Conservation (phyloP, 2,113 vertebrate genomes). For the Callorhinus ursinus region DNA sequence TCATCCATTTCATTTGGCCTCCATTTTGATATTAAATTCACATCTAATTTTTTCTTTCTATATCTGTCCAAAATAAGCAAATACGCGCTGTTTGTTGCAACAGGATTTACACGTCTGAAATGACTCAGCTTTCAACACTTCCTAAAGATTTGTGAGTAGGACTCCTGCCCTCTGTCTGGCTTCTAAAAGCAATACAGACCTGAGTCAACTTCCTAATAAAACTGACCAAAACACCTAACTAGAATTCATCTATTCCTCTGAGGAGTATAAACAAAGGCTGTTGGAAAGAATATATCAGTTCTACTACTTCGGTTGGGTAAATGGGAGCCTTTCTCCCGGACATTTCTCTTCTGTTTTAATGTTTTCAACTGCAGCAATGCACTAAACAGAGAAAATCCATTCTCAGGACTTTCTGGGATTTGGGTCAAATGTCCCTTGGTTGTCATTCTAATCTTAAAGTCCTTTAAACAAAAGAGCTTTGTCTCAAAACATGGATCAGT, state of each 20-base stretch:
- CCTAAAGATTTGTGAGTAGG: constrained; percentile 73
- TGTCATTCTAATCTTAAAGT: constrained; percentile 51
- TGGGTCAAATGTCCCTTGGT: constrained; percentile 62
- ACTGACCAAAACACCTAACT: constrained; percentile 58
- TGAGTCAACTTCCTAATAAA: constrained; percentile 68
- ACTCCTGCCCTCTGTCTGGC: constrained; percentile 56
- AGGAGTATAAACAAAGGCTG: background rate
- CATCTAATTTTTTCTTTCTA: constrained; percentile 37
- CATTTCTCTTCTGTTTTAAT: constrained; percentile 50
- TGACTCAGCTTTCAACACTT: constrained; percentile 78
- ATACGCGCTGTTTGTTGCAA: constrained; percentile 73
- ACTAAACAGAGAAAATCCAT: constrained; percentile 64
- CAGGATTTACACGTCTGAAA: constrained; percentile 78
- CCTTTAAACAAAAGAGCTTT: constrained; percentile 66
- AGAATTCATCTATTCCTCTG: background rate
- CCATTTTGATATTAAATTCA: background rate
- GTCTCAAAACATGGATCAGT: constrained; percentile 61
- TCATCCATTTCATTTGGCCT: background rate
- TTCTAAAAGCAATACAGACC: background rate
- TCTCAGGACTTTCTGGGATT: constrained; percentile 58
- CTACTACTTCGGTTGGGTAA: background rate
- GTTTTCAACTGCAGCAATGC: constrained; percentile 34
- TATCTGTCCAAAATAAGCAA: constrained; percentile 81
- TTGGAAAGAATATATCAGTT: background rate
- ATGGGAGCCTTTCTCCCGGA: background rate